Evolutionary conservation across 2,113 vertebrate genomes (phyloP), one percentile per base, ranked within the genome.

Genomic region (Pterocles gutturalis): DNA sequence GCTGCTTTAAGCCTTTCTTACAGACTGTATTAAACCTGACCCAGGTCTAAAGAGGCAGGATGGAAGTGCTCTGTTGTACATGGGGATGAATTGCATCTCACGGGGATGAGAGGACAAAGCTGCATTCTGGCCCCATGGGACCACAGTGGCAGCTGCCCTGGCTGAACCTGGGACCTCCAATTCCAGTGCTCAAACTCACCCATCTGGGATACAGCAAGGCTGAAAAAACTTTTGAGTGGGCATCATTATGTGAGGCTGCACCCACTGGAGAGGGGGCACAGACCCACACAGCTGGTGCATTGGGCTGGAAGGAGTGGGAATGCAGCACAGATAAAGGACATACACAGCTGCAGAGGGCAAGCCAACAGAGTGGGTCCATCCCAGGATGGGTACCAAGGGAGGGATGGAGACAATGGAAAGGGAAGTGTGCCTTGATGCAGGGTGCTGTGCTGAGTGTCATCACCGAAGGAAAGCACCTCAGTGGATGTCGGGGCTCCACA

Each of bases 11-110:
- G 83, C 77, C 72, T 93, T 96, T 94, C 72, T 92, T 72, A 29
- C 48, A 70, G 90, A 91, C 90, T 96, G 48, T 92, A 97, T 96
- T 96, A 95, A 92, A 92, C 4, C 86, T 93, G 95, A 94, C 95
- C 95, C 69, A 11, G 61, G 65, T 57, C 86, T 89, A 61, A 22
- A 10, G 61, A 84, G 61, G 41, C 80, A 97, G 83, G 72, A 53
- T 61, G 69, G 72, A 71, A 91, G 36, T 11, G 29, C 64, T 84
- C n/a, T 4, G 3, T 43, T 0, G 4, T 41, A 6, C 65, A 34
- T 2, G 2, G 61, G 57, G 38, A 61, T 2, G 5, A 89, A 71
- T 92, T 76, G 36, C 45, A 48, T 43, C 76, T 58, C 83, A 38
- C 19, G 38, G 79, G 55, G 29, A 34, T 1, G 6, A 29, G 61